A percentile compares a stretch with the other conserved stretches of the same genome.
Evolutionary conservation across 2,888 invertebrate genomes (phyloP).

Genomic region (Unio delphinus): DNA sequence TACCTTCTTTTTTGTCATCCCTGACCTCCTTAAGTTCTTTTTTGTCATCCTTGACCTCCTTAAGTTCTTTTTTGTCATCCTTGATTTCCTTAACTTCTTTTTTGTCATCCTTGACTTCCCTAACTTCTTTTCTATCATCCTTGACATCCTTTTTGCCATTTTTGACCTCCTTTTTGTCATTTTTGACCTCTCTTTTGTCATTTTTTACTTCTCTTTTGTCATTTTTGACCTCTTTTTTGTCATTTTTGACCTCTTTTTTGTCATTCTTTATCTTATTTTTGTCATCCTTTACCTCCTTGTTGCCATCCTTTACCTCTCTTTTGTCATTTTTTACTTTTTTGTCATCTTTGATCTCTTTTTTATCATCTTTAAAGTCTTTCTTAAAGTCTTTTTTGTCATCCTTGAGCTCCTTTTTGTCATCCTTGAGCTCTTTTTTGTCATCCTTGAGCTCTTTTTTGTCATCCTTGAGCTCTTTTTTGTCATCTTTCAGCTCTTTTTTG

Average conservation of each 20-base stretch:
- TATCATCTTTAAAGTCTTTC: conserved; percentile 11
- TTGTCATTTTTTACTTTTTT: conserved; percentile 10
- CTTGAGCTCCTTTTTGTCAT: conserved; percentile 7
- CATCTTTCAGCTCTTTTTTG: conserved; percentile 10
- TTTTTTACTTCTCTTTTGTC: conserved; percentile 3
- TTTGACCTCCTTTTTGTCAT: conserved; percentile 10
- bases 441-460: conserved; percentile 11
- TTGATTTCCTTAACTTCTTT: conserved; percentile 8
- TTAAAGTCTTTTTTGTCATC: conserved; percentile 9
- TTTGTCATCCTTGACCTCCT: conserved; percentile 3
- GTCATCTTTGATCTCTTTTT: conserved; percentile 13
- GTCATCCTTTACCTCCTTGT: conserved; percentile 4
- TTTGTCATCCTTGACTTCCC: conserved; percentile 9
- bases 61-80: conserved; percentile 7
- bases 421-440: conserved; percentile 6
- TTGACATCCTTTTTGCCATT: conserved; percentile 5
- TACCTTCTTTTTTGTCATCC: conserved; percentile 1
- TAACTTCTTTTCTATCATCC: neutral
- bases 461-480: conserved; percentile 15
- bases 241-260: conserved; percentile 1
- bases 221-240: neutral
- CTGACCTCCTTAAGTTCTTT: neutral
- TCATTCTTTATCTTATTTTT: conserved; percentile 10
- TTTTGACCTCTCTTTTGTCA: conserved; percentile 6
- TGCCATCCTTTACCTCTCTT: conserved; percentile 1